Percentiles rank a stretch among this genome's conserved stretches.
These are phyloP conservation scores for Cephus runcator DNA, from an alignment of 2,888 invertebrate genomes.

Conservation along the genomic window DNA sequence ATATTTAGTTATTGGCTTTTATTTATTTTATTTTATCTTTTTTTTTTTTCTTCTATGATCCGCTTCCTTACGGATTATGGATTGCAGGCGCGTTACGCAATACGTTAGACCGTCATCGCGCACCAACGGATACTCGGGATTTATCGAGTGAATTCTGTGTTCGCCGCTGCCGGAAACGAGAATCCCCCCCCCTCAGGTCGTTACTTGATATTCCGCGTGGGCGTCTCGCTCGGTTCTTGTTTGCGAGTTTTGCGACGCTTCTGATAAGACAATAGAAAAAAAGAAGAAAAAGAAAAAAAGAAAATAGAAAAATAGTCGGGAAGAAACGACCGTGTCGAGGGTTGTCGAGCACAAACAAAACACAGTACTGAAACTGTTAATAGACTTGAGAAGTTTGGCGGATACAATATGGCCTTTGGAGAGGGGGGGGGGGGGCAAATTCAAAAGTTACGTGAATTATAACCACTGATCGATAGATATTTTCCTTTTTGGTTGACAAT, in stretches of 20 bases:
- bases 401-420: neutral
- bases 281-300: neutral
- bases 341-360: neutral
- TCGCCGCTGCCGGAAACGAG: neutral
- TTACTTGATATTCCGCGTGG: neutral
- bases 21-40: too few species aligned
- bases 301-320: neutral
- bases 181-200: neutral
- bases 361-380: neutral
- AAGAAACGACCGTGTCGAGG: neutral
- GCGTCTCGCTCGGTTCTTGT: neutral
- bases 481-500: neutral
- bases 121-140: neutral
- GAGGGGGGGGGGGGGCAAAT: neutral
- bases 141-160: neutral
- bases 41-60: neutral
- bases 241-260: neutral
- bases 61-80: neutral
- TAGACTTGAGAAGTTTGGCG: neutral
- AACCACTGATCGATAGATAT: neutral
- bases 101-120: neutral
- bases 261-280: neutral
- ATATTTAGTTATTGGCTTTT: neutral
- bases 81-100: neutral
- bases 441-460: neutral